A percentile compares a stretch with the other conserved stretches of the same genome.
Evolutionary conservation across 2,888 invertebrate species (phyloP).

Genomic region (Atethmia centrago): DNA sequence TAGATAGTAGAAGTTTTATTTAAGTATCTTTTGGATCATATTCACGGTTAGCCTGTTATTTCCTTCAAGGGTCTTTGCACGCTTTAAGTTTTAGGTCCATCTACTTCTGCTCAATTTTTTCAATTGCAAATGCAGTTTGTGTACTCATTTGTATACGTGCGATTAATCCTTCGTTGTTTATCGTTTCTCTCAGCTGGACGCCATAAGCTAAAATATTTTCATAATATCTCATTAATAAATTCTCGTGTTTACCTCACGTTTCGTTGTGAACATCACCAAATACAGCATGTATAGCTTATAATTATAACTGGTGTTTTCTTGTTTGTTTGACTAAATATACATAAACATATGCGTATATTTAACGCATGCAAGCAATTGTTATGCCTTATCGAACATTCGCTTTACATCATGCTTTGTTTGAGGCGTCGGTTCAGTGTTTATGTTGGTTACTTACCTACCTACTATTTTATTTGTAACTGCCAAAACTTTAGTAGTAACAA

Average conservation of each 20-base stretch:
- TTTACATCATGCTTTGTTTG: slow-evolving; percentile 37
- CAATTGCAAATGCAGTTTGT: slow-evolving; percentile 3
- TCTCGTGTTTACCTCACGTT: slow-evolving; percentile 16
- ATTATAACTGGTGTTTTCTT: slow-evolving; percentile 57
- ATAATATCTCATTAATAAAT: slow-evolving; percentile 22
- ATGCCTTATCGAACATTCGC: slow-evolving; percentile 20
- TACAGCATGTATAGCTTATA: slow-evolving; percentile 34
- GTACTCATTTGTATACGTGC: neutral
- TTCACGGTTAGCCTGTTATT: neutral
- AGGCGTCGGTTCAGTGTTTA: slow-evolving; percentile 11
- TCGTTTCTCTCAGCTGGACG: slow-evolving; percentile 29
- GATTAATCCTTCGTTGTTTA: slow-evolving; percentile 7
- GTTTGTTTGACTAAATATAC: slow-evolving; percentile 57
- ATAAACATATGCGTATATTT: slow-evolving; percentile 28
- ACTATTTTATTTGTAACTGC: neutral
- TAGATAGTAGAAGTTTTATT: neutral
- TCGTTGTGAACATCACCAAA: slow-evolving; percentile 28
- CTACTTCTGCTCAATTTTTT: neutral
- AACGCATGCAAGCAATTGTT: slow-evolving; percentile 29
- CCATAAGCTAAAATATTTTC: slow-evolving; percentile 11
- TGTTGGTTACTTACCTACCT: neutral
- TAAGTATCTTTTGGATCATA: neutral
- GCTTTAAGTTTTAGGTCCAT: neutral
- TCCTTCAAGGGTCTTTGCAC: neutral
- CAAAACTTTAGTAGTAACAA: neutral